These are phyloP conservation scores for Pantherophis guttatus DNA, from an alignment of 2,113 vertebrate genomes.

Conservation along the genomic window DNA sequence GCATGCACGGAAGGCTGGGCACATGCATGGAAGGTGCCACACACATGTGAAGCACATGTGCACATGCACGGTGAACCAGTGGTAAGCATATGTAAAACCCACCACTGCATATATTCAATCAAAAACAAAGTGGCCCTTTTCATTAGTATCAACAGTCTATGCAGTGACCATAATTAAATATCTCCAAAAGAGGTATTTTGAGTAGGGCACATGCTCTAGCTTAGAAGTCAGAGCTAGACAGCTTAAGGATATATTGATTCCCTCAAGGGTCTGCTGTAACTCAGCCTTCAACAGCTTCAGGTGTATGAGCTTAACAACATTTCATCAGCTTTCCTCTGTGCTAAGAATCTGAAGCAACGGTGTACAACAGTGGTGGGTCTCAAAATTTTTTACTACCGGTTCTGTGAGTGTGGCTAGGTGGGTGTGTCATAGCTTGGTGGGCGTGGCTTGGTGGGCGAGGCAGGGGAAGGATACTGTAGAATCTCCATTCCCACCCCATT, in stretches of 20 bases:
- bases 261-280: neutral
- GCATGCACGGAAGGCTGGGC: too few relatives aligned
- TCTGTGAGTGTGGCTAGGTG: too few relatives aligned
- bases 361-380: too few relatives aligned
- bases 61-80: too few relatives aligned
- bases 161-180: slow-evolving; percentile 59
- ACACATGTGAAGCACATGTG: too few relatives aligned
- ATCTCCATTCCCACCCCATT: too few relatives aligned
- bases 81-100: too few relatives aligned
- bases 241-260: neutral
- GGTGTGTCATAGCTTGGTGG: too few relatives aligned
- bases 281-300: neutral
- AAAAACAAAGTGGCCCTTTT: slow-evolving; percentile 48
- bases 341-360: neutral
- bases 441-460: too few relatives aligned
- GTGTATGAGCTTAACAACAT: neutral
- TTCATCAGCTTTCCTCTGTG: neutral
- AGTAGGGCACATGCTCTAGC: neutral
- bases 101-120: slow-evolving; percentile 47
- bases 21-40: too few relatives aligned
- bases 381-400: too few relatives aligned
- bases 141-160: slow-evolving; percentile 56
- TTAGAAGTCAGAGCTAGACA: neutral
- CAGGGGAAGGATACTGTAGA: too few relatives aligned
- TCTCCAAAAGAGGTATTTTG: slow-evolving; percentile 41